Conservation (phyloP, 2,113 vertebrate species). For the Sprattus sprattus region DNA sequence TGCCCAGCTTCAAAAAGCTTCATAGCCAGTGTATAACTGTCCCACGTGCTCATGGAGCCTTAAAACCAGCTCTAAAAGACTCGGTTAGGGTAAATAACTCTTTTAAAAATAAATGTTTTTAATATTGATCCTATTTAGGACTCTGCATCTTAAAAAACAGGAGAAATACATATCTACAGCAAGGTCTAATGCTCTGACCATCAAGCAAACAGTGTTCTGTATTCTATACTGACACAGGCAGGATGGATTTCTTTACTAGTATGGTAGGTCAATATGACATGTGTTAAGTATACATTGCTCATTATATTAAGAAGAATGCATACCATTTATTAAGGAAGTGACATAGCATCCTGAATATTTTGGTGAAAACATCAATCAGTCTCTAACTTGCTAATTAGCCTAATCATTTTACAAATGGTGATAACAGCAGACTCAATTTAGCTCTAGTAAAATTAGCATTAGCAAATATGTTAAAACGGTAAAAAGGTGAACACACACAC, state of each 20-base stretch:
- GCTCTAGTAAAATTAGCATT: background rate
- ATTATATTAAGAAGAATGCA: background rate
- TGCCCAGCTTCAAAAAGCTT: too few relatives aligned
- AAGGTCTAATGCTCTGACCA: background rate
- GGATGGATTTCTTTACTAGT: background rate
- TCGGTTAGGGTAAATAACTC: background rate
- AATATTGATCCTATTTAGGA: background rate
- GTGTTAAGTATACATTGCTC: background rate
- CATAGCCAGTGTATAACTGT: too few relatives aligned
- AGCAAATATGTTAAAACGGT: background rate
- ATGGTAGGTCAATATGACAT: background rate
- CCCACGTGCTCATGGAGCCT: too few relatives aligned
- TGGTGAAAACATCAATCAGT: background rate
- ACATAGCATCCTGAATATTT: background rate
- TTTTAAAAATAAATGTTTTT: background rate
- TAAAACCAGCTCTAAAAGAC: background rate
- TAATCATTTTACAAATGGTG: background rate
- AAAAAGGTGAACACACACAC: background rate
- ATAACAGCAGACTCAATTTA: background rate
- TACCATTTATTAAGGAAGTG: background rate
- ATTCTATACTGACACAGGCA: background rate
- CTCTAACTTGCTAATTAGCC: background rate
- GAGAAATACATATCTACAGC: background rate
- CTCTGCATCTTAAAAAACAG: background rate
- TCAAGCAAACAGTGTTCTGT: background rate